A percentile compares a stretch with the other conserved stretches of the same genome.
These are phyloP conservation scores for Bruchidius siliquastri DNA, from an alignment of 2,888 invertebrate genomes.

Conservation along the genomic window DNA sequence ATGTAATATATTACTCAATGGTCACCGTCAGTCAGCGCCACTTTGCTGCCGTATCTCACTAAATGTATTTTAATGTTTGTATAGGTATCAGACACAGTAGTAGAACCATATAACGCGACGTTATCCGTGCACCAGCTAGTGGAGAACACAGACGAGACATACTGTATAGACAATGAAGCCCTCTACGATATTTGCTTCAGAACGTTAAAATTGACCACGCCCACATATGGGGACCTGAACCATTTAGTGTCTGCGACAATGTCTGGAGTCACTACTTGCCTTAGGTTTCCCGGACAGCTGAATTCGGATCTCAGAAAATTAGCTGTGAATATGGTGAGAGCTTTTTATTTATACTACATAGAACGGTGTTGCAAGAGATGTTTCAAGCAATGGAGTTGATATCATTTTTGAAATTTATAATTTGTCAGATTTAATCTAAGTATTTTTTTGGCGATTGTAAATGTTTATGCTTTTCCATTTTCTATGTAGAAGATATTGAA, in stretches of 20 bases:
- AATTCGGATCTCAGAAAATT: constrained; percentile 89
- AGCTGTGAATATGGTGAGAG: constrained; percentile 86
- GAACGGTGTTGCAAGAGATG: no score
- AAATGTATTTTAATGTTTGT: no score
- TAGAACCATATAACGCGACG: constrained; percentile 90
- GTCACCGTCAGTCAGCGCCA: no score
- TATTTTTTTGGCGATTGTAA: no score
- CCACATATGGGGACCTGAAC: constrained; percentile 90
- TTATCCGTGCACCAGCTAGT: constrained; percentile 83
- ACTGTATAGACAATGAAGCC: constrained; percentile 90
- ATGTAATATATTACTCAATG: no score
- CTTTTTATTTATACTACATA: no score
- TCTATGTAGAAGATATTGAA: no score
- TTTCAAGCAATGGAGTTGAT: no score
- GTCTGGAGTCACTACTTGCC: constrained; percentile 87
- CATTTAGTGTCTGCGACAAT: constrained; percentile 78
- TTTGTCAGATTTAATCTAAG: no score
- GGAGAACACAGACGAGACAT: constrained; percentile 87
- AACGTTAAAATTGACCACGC: constrained; percentile 82
- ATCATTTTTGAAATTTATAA: no score
- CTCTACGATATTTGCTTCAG: constrained; percentile 90
- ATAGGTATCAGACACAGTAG: constrained; percentile 79
- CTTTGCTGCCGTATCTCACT: no score
- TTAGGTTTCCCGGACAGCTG: constrained; percentile 87
- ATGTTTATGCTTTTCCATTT: no score